A percentile compares a stretch with the other conserved stretches of the same genome.
phyloP scores from a whole-genome alignment of 2,797 vertebrate species.

The Synaphobranchus kaupii region DNA sequence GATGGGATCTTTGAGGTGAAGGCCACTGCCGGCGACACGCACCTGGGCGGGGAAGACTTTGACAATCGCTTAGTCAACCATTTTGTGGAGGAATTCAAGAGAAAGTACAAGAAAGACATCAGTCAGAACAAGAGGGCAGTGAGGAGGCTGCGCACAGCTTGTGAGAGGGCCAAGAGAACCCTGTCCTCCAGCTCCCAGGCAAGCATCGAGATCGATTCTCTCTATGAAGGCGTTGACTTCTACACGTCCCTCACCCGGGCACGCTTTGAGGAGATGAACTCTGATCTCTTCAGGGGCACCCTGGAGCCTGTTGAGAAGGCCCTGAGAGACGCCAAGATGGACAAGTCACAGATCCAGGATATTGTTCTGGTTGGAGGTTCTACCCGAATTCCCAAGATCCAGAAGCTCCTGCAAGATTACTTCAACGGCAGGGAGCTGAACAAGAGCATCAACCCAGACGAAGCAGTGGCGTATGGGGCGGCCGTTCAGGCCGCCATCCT shows the following conservation, averaged over 20 bases:
- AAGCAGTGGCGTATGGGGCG: slow-evolving; percentile 61
- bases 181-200: slow-evolving; percentile 60
- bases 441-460: slow-evolving; percentile 61
- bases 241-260: slow-evolving; percentile 58
- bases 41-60: background rate
- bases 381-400: slow-evolving; percentile 57
- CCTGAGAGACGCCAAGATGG: slow-evolving; percentile 55
- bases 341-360: slow-evolving; percentile 54
- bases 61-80: slow-evolving; percentile 38
- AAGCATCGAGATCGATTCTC: slow-evolving; percentile 54
- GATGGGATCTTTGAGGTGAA: slow-evolving; percentile 27
- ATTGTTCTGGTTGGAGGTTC: slow-evolving; percentile 56
- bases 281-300: slow-evolving; percentile 54
- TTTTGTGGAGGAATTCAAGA: slow-evolving; percentile 56
- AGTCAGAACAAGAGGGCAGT: slow-evolving; percentile 51
- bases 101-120: slow-evolving; percentile 55
- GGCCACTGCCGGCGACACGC: slow-evolving; percentile 33
- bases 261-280: slow-evolving; percentile 54
- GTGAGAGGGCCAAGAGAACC: slow-evolving; percentile 56
- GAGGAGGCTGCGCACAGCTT: slow-evolving; percentile 50
- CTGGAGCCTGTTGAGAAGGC: slow-evolving; percentile 58
- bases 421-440: slow-evolving; percentile 57
- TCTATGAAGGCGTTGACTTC: slow-evolving; percentile 53
- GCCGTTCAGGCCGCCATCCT: slow-evolving; percentile 51
- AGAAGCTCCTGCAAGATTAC: slow-evolving; percentile 59